Base-by-base conservation (phyloP, 92 coral and sea anemone species). In the Phenganax marumi region DNA sequence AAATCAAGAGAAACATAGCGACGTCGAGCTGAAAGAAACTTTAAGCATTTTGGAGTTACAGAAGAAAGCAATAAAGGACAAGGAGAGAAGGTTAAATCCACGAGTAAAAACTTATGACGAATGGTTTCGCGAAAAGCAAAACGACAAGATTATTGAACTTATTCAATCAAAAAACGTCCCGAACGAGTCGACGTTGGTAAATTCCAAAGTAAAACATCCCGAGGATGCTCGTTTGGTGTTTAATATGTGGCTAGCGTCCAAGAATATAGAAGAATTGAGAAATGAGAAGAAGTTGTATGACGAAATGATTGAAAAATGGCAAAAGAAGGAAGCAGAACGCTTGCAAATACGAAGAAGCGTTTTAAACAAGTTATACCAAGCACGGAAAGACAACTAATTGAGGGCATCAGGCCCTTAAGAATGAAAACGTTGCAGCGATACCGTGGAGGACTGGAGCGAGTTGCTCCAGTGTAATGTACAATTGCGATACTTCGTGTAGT, bases 301-400 rank as follows among this genome's bases (percentile, higher is more conserved):
- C 8, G 97, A 96, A 46, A 96, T 96, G 99, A 88, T 87, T 75
- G 93, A 90, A 70, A 91, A 91, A 55, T 96, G 99, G 99, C 90
- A 85, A 26, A 80, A 85, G 24, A 96, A 88, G 47, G 91, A 93
- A 75, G 79, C 76, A 48, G 93, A 91, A 73, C 81, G 96, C n/a
- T 86, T 85, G 14, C 86, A 79, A 21, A 46, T 90, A 48, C 88
- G 87, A 68, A 74, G 91, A 23, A 73, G 82, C 7, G 77, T 81
- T 19, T 76, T 86, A 51, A 51, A 62, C 1, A 78, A 78, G 49
- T 72, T 78, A 17, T 12, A 57, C 22, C 83, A 78, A 53, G 33
- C 58, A 25, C 46, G 18, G 23, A 57, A 77, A n/a, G 46, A 39
- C 16, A 58, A 13, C 10, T 11, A 63, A 76, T 33, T 33, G 43